Evolutionary conservation across 1,140 invertebrate genomes (phyloP).

Genomic region (Euglossa dilemma): DNA sequence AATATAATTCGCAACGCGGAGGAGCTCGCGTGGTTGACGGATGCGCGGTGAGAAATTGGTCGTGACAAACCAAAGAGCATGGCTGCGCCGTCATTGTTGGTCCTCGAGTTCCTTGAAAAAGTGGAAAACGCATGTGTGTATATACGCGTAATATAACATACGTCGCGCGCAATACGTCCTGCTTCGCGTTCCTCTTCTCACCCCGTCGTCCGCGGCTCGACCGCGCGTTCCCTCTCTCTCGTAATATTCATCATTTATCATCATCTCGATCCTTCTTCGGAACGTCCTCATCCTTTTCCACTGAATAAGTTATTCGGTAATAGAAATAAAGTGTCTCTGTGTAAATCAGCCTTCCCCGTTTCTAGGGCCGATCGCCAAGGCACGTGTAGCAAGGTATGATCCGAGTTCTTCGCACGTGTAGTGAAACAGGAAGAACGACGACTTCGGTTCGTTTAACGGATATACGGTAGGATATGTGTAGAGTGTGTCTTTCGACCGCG

Average conservation of each 20-base stretch:
- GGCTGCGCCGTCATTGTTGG: no score
- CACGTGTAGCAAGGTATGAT: slow-evolving; percentile 47
- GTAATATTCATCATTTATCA: no score
- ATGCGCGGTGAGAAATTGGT: background rate
- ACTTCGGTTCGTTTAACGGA: slow-evolving; percentile 31
- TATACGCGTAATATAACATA: background rate
- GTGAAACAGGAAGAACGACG: slow-evolving; percentile 41
- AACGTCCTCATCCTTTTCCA: background rate
- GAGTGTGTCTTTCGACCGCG: slow-evolving; percentile 32
- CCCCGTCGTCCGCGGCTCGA: background rate
- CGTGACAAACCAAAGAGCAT: no score
- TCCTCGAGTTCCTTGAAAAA: no score
- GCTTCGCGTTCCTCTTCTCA: no score
- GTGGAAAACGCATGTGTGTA: no score
- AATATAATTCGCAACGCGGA: slow-evolving; percentile 20
- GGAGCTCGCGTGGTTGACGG: background rate
- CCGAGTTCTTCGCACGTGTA: slow-evolving; percentile 36
- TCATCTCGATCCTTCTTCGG: background rate
- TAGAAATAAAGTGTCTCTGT: slow-evolving; percentile 35
- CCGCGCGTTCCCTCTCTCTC: background rate
- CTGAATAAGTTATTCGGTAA: slow-evolving; percentile 32
- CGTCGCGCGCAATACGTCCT: background rate
- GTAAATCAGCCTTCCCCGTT: slow-evolving; percentile 53
- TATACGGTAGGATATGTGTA: slow-evolving; percentile 60
- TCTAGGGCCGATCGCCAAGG: slow-evolving; percentile 49